Base-by-base conservation (phyloP, 2,113 vertebrate species). In the Agapornis roseicollis region DNA sequence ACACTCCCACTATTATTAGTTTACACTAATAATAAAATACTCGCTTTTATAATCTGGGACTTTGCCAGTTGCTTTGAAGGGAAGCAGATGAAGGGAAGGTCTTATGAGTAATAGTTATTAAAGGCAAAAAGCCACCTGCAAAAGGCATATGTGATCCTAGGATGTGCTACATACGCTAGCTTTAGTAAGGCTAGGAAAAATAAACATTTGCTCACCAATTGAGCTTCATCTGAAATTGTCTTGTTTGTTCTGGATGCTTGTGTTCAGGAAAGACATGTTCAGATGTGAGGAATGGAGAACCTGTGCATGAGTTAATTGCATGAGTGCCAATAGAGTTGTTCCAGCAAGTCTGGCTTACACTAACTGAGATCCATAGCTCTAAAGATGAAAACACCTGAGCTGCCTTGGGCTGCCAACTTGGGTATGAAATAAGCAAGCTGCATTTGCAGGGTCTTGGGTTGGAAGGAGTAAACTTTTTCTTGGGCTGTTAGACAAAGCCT, bases 81-180 rank as follows among this genome's bases (percentile, higher is more conserved):
- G 55, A 95, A 56, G 56, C 80, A 90, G 83, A 83, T 88, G 64
- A 94, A 92, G 28, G 50, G 50, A 85, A 63, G 17, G n/a, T 19
- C 23, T 88, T 90, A 29, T 42, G 82, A 65, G 39, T 77, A 35
- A 39, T 92, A 80, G 46, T 86, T 84, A 86, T 47, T 80, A 94
- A 50, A 17, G 52, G 80, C 23, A 86, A 78, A 78, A 92, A 68
- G n/a, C 68, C 85, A 95, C 90, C 92, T 95, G 80, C 60, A 92
- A 90, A 95, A 93, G 60, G 61, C 90, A 42, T 81, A 39, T 71
- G 64, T 47, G 58, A 78, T 88, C 22, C 79, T 88, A 63, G 63
- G 46, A 78, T 55, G 35, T 71, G 64, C 74, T 90, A 56, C 88
- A 74, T 88, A 64, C 88, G 65, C 46, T 71, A 90, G 27, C 73